These are phyloP conservation scores for Camelus dromedarius DNA, from an alignment of 2,113 vertebrate species.

Conservation along the genomic window DNA sequence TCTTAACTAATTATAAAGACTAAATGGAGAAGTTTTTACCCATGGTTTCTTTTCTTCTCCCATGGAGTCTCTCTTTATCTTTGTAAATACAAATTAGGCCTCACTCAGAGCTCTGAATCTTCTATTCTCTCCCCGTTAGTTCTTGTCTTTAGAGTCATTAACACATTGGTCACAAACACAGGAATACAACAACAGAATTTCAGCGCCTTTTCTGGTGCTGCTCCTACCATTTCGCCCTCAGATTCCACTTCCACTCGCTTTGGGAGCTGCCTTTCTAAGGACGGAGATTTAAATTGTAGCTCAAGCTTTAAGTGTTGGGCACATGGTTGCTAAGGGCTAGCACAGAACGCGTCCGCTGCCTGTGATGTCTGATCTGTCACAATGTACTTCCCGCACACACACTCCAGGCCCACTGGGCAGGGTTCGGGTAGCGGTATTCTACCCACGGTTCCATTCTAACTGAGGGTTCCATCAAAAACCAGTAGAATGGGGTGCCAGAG, in stretches of 20 bases:
- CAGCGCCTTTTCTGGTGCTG: not conserved
- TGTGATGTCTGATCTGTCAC: not conserved
- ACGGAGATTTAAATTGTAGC: not conserved
- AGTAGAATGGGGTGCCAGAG: not conserved
- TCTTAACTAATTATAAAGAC: constrained; percentile 73
- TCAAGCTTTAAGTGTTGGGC: not conserved
- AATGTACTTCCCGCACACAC: not conserved
- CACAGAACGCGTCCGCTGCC: not conserved
- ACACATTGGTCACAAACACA: constrained; percentile 56
- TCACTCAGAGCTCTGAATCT: constrained; percentile 22
- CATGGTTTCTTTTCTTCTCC: not conserved
- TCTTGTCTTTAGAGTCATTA: constrained; percentile 72
- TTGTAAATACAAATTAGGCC: constrained; percentile 62
- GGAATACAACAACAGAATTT: constrained; percentile 14
- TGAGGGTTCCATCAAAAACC: constrained; percentile 60
- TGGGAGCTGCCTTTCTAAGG: constrained; percentile 39
- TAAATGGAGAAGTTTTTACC: constrained; percentile 65
- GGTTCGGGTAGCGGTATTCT: not conserved
- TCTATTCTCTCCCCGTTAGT: constrained; percentile 56
- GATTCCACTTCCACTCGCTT: constrained; percentile 18
- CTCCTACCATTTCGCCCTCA: constrained; percentile 38
- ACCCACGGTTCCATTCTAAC: not conserved
- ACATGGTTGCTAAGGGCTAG: not conserved
- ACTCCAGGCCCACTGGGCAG: constrained; percentile 50
- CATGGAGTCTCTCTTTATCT: constrained; percentile 17